Base-by-base conservation (phyloP, 92 coral and sea anemone genomes). In the Phenganax stokvisi region DNA sequence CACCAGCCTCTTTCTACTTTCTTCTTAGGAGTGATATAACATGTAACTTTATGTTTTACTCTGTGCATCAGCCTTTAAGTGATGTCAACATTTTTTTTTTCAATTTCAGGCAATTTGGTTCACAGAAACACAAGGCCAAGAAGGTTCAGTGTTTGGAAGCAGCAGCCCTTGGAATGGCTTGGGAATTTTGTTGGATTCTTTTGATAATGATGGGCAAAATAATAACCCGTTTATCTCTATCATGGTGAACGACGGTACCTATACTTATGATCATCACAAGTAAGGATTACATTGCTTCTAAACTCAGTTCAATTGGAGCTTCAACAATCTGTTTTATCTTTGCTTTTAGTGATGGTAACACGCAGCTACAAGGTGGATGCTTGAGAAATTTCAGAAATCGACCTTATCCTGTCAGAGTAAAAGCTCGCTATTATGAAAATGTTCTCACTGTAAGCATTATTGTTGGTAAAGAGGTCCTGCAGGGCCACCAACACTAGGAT, bases 201-300 rank as follows among this genome's bases (percentile, higher is more conserved):
- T 96, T 92, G 99, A 96, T 81, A 96, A 96, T 89, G 99, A 96
- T 96, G 97, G 93, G 27, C 96, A 96, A 93, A 93, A 91, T 90
- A 96, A 96, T 77, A 96, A 96, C 30, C 99, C 99, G 2, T 96
- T 92, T 81, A 92, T 96, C 67, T 96, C 99, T 6, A 91, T 90
- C 4, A 89, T 96, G 87, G 81, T 92, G 8, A 96, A 96, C 83
- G 99, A 96, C 87, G 99, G 99, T 37, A 89, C 88, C 51, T 83
- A 87, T 70, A 74, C 78, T 0, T 96, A 92, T 86, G 97, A 96
- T 47, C 99, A 96, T 72, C 87, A 90, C 81, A 96, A 87, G 99
- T 96, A 84, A 47, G 93, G 72, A 31, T 8, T 64, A 37, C 5
- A 1, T 37, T 37, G 2, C 47, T 37, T 37, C 5, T 37, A 37